Conservation (phyloP, 2,113 vertebrate genomes). For the Thamnophis sirtalis region DNA sequence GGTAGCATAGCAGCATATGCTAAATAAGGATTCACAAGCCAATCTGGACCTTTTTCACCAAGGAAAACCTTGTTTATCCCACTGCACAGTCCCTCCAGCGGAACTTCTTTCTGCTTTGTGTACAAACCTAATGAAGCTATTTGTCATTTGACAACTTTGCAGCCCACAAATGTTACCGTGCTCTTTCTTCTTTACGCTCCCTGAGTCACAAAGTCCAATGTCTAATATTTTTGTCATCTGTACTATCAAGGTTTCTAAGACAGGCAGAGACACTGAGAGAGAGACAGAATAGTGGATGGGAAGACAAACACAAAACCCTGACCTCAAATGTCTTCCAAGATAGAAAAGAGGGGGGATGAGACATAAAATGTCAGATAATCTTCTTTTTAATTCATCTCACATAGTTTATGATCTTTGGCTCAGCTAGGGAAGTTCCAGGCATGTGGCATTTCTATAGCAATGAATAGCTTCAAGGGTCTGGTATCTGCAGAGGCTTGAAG, state of each 20-base stretch:
- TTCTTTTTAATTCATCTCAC: not conserved
- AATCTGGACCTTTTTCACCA: not conserved
- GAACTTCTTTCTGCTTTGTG: constrained; percentile 1
- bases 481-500: constrained; percentile 23
- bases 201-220: constrained; percentile 10
- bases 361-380: constrained; percentile 6
- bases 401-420: constrained; percentile 24
- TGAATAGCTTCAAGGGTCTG: constrained; percentile 28
- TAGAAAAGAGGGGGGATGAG: constrained; percentile 21
- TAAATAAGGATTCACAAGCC: not conserved
- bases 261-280: constrained; percentile 11
- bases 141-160: constrained; percentile 13
- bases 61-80: not conserved
- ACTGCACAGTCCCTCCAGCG: not conserved
- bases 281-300: constrained; percentile 24
- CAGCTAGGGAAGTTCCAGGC: constrained; percentile 16
- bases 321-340: constrained; percentile 34
- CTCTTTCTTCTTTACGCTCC: constrained; percentile 22
- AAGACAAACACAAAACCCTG: not conserved
- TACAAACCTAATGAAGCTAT: constrained; percentile 29
- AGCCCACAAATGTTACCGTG: not conserved
- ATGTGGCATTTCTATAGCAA: constrained; percentile 41
- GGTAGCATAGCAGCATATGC: not conserved
- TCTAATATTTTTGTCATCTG: constrained; percentile 15
- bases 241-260: not conserved